A percentile compares a stretch with the other conserved stretches of the same genome.
These are phyloP conservation scores for Salvelinus fontinalis DNA, from an alignment of 2,113 vertebrate genomes.

Conservation along the genomic window DNA sequence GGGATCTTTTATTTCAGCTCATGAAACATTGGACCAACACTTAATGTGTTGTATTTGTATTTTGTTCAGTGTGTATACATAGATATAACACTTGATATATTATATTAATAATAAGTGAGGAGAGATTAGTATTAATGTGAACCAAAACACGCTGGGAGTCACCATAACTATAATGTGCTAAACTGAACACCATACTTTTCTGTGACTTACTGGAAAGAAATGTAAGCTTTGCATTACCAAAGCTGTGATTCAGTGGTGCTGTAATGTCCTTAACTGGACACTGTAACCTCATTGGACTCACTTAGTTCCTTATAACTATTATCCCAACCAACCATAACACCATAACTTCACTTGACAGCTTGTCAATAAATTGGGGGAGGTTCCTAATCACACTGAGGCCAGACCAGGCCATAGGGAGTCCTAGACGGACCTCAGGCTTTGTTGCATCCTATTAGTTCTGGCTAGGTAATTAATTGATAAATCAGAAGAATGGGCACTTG, in stretches of 20 bases:
- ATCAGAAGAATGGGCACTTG: slow-evolving; percentile 58
- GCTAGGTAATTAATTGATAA: slow-evolving; percentile 63
- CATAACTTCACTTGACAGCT: slow-evolving; percentile 26
- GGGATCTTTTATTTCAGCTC: too few species aligned
- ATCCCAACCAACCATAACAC: neutral
- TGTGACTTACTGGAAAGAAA: neutral
- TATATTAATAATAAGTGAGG: neutral
- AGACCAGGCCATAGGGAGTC: slow-evolving; percentile 27
- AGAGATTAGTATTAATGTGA: neutral
- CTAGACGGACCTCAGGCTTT: slow-evolving; percentile 21
- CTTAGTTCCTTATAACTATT: neutral
- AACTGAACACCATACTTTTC: too few species aligned
- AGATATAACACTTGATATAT: neutral
- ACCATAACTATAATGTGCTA: too few species aligned
- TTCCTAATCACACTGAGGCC: slow-evolving; percentile 29
- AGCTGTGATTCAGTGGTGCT: neutral
- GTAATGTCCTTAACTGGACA: neutral
- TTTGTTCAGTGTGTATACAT: too few species aligned
- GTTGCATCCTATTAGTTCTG: slow-evolving; percentile 46
- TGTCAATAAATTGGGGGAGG: slow-evolving; percentile 45
- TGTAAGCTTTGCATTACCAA: neutral
- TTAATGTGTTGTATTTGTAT: too few species aligned
- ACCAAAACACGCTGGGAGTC: too few species aligned
- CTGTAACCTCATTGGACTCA: neutral
- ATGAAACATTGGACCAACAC: too few species aligned